Base-by-base conservation (phyloP, 2,113 vertebrate species). In the Neolamprologus sp. region DNA sequence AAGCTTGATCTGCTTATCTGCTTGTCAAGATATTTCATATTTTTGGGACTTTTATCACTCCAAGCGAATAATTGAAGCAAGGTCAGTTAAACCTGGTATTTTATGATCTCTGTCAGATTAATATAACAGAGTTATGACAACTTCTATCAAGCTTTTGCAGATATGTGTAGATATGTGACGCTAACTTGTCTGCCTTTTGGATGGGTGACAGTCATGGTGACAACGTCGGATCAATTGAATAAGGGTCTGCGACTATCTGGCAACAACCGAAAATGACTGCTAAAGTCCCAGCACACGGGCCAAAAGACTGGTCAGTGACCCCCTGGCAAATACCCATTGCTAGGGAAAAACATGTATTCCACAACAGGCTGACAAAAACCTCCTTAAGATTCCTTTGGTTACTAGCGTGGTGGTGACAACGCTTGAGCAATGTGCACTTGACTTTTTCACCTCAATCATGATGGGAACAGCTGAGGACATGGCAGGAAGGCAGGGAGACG, bases 11-110 rank as follows among this genome's bases (percentile, higher is more conserved):
- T 75, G 19, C 47, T 68, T 73, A 79, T 82, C 42, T 82, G 45
- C 42, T 57, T 55, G 81, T 91, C 81, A 82, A 40, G n/a, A 47
- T 37, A 58, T 73, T 28, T 80, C 16, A 3, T 82, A 45, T 88
- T 54, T 83, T 85, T 65, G 16, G 42, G 71, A 49, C 23, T n/a
- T 80, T 51, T 63, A 47, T 85, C 26, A 71, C 21, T 54, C 42
- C 9, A 33, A 49, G 17, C 4, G 3, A 30, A 51, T 49, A 78
- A 78, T 8, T 78, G 73, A 75, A 75, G 16, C 9, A 28, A 19
- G 42, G 73, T 4, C 73, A 51, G 45, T 30, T 49, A 33, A 78
- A 78, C 16, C 42, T 30, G 16, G 16, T 51, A 49, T 49, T 78
- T 78, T 78, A 49, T 30, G 26, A 30, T 78, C 23, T 49, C 73